phyloP scores from a whole-genome alignment of 2,113 vertebrate genomes.

The Cacatua alba region DNA sequence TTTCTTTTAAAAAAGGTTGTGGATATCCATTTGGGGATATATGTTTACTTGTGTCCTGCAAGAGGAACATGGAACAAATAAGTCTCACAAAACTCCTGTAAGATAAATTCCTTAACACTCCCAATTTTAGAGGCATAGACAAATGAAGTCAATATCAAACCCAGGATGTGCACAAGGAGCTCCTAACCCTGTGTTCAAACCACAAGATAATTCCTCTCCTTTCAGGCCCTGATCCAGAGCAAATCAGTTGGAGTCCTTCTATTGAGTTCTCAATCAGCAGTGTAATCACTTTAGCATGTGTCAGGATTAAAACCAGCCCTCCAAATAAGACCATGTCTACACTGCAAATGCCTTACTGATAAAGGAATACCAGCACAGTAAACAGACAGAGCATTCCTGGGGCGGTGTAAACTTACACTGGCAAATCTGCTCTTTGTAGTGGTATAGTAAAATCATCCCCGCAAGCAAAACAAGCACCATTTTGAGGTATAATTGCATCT shows the following conservation, averaged over 20 bases:
- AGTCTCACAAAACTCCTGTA: neutral
- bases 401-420: constrained; percentile 70
- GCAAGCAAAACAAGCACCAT: constrained; percentile 67
- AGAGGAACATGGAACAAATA: neutral
- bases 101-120: neutral
- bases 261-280: constrained; percentile 71
- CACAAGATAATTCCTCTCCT: constrained; percentile 63
- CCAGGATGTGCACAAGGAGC: constrained; percentile 6
- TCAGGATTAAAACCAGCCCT: constrained; percentile 73
- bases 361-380: constrained; percentile 72
- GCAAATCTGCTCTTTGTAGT: constrained; percentile 70
- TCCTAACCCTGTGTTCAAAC: constrained; percentile 48
- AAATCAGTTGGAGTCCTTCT: constrained; percentile 69
- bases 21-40: neutral
- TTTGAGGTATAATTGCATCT: constrained; percentile 71
- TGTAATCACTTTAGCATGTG: constrained; percentile 73
- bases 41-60: neutral
- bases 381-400: constrained; percentile 71
- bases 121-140: neutral
- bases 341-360: constrained; percentile 70
- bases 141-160: constrained; percentile 40
- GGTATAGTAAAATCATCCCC: constrained; percentile 68
- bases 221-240: constrained; percentile 68
- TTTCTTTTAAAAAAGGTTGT: neutral
- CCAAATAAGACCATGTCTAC: constrained; percentile 70